These are phyloP conservation scores for Muschampia plurimacula DNA, from an alignment of 2,888 invertebrate species.

Conservation along the genomic window DNA sequence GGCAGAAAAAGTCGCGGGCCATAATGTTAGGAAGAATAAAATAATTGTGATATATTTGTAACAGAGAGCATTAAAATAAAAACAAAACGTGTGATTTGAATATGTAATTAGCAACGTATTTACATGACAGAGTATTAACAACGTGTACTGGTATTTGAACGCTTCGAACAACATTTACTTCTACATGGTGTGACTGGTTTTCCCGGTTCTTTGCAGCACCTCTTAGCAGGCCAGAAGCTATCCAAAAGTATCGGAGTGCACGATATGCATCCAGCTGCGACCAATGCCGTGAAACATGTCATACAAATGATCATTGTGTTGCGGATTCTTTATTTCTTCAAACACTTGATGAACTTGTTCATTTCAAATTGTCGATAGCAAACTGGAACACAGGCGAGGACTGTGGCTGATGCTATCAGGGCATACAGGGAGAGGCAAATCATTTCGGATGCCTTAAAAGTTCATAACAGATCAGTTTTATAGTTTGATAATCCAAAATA, in stretches of 20 bases:
- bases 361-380: constrained; percentile 67
- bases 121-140: constrained; percentile 3
- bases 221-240: constrained; percentile 52
- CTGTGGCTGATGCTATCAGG: constrained; percentile 70
- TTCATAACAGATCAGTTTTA: constrained; percentile 19
- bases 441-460: constrained; percentile 55
- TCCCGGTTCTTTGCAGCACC: constrained; percentile 25
- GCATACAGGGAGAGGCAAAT: constrained; percentile 77
- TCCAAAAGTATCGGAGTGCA: constrained; percentile 64
- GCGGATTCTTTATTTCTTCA: constrained; percentile 56
- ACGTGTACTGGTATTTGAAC: constrained; percentile 39
- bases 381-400: constrained; percentile 74
- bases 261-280: constrained; percentile 59
- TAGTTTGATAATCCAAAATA: neutral
- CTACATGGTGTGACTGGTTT: constrained; percentile 50
- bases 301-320: constrained; percentile 64
- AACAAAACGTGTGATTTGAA: neutral
- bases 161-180: constrained; percentile 60
- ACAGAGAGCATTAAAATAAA: no score
- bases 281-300: constrained; percentile 57
- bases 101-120: neutral
- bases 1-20: no score
- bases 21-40: no score
- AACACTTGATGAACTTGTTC: constrained; percentile 65
- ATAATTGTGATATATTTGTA: no score